Conservation (phyloP, 2,113 vertebrate genomes). For the Verasper variegatus region DNA sequence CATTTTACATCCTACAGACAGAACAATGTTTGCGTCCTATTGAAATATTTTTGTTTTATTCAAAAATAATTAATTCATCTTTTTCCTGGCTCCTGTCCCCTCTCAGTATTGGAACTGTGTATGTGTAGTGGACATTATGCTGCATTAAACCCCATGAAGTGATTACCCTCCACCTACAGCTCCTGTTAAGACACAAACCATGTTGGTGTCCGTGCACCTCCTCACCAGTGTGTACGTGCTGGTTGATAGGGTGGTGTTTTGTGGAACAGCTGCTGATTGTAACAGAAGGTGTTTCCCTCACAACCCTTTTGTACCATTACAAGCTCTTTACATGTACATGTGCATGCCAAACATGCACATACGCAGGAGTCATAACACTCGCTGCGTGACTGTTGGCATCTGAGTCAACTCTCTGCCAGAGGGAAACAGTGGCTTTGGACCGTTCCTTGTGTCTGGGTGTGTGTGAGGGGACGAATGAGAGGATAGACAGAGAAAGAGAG, state of each 20-base stretch:
- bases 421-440: constrained; percentile 35
- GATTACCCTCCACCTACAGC: constrained; percentile 58
- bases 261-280: constrained; percentile 78
- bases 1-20: background rate
- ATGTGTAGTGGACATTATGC: constrained; percentile 14
- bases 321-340: constrained; percentile 8
- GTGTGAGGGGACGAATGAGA: constrained; percentile 37
- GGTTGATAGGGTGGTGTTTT: constrained; percentile 13
- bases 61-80: background rate
- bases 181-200: constrained; percentile 32
- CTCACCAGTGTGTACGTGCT: constrained; percentile 21
- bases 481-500: background rate
- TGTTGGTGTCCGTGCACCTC: constrained; percentile 40
- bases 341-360: background rate
- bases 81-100: no score
- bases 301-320: constrained; percentile 69
- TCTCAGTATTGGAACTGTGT: constrained; percentile 8
- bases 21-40: background rate
- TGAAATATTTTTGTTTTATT: no score
- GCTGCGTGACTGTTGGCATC: constrained; percentile 22
- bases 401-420: constrained; percentile 44
- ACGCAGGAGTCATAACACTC: constrained; percentile 5
- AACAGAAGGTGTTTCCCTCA: constrained; percentile 75
- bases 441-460: constrained; percentile 18
- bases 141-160: constrained; percentile 61